Evolutionary conservation across 2,113 vertebrate genomes (phyloP), one percentile per base, ranked within the genome.

Genomic region (Sisor rabdophorus): DNA sequence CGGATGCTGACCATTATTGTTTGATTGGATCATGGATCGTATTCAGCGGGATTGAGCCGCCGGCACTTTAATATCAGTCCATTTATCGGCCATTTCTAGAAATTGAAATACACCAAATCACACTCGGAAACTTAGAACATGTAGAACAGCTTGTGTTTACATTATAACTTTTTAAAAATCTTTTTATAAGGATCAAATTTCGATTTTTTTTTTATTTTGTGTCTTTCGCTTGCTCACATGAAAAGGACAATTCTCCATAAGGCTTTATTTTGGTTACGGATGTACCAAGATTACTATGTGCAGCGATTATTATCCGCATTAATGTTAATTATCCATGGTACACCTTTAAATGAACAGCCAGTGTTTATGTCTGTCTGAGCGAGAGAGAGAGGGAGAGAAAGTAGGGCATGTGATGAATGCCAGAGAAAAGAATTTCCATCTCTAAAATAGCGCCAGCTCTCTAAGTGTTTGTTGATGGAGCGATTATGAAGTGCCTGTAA

Each of bases 401-500:
- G 12, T 47, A 7, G 81, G 84, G 88, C 85, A 87, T 61, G 81
- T 75, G 87, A 87, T 87, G 83, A 73, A 78, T 70, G 58, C 76
- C 73, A 73, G 69, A 2, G 83, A 26, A 47, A 55, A 85, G 87
- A 89, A 89, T 88, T 85, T 87, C 54, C 54, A 85, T 44, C 80
- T 85, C 84, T 88, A 81, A 77, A 77, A 83, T 86, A 83, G 84
- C 4, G n/a, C 52, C 50, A 64, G 77, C 30, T 32, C 58, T 64
- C 30, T 50, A 50, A 63, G 58, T 32, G 13, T 78, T 72, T 78
- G 76, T 90, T 85, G 85, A 86, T 85, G 72, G 74, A 87, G 87
- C 82, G 83, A 89, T 91, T 86, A 84, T 84, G 84, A 53, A 60
- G 74, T 86, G 89, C 89, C 86, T 90, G 88, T 86, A 87, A 89